Conservation (phyloP, 2,113 vertebrate genomes). For the Ascaphus truei region DNA sequence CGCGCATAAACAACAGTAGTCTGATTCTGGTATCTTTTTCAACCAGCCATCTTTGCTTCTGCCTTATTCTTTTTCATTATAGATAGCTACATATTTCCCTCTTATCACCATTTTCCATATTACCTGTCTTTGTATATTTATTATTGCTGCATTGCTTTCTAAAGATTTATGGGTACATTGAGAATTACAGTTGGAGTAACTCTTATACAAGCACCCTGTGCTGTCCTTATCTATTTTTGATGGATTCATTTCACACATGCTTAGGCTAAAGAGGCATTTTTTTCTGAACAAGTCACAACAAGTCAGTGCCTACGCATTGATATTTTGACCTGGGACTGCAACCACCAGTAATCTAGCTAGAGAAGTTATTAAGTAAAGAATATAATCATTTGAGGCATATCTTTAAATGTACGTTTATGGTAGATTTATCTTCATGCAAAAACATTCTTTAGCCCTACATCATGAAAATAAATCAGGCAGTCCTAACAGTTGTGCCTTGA, state of each 20-base stretch:
- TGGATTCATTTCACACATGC: slow-evolving; percentile 34
- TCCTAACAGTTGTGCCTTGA: too few species aligned
- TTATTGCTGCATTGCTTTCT: slow-evolving; percentile 20
- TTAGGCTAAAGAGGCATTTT: slow-evolving; percentile 27
- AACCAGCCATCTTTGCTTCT: slow-evolving; percentile 10
- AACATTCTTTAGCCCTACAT: too few species aligned
- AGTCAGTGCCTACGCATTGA: slow-evolving; percentile 10
- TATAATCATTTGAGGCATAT: neutral
- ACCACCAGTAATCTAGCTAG: neutral
- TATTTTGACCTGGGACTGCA: slow-evolving; percentile 1
- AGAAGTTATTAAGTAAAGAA: neutral
- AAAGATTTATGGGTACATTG: slow-evolving; percentile 13
- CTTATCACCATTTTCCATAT: slow-evolving; percentile 35
- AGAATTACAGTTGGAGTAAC: slow-evolving; percentile 26
- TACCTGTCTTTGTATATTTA: slow-evolving; percentile 33
- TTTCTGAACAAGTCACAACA: slow-evolving; percentile 16
- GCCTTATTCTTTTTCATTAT: slow-evolving; percentile 5
- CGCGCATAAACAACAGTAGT: neutral
- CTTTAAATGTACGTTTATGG: neutral
- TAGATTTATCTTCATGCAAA: too few species aligned
- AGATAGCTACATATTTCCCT: slow-evolving; percentile 30
- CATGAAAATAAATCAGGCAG: too few species aligned
- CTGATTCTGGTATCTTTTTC: slow-evolving; percentile 14
- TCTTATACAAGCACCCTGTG: slow-evolving; percentile 19
- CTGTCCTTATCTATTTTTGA: slow-evolving; percentile 35